Evolutionary conservation across 2,888 invertebrate species (phyloP).

Genomic region (Lasioglossum marginatum): DNA sequence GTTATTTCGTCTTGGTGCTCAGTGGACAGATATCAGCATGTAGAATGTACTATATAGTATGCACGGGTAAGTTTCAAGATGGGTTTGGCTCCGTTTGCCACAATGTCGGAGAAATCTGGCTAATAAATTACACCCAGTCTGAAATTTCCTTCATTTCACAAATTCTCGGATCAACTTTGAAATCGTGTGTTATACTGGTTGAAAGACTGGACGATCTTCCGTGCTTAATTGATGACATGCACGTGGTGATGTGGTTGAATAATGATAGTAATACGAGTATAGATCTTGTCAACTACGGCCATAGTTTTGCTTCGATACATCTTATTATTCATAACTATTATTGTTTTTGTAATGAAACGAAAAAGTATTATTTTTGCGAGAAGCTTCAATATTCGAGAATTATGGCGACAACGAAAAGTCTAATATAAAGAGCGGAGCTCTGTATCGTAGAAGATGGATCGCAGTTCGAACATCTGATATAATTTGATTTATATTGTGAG

Average conservation of each 20-base stretch:
- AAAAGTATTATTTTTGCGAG: no score
- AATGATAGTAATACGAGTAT: not conserved
- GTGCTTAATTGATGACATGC: slow-evolving; percentile 39
- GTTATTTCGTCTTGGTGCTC: slow-evolving; percentile 74
- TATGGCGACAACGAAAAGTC: no score
- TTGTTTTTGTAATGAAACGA: no score
- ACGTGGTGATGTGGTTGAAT: not conserved
- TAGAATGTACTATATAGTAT: slow-evolving; percentile 63
- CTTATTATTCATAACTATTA: no score
- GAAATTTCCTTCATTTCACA: slow-evolving; percentile 45
- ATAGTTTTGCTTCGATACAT: no score
- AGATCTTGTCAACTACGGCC: no score
- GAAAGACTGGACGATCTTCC: slow-evolving; percentile 35
- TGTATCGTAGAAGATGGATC: no score
- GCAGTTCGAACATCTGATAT: no score
- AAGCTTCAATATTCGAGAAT: no score
- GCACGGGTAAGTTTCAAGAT: slow-evolving; percentile 71
- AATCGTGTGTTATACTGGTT: slow-evolving; percentile 10
- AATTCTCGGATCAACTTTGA: slow-evolving; percentile 33
- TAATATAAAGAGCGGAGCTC: no score
- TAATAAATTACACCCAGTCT: slow-evolving; percentile 39
- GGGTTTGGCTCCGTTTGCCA: slow-evolving; percentile 66
- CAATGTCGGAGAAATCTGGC: slow-evolving; percentile 30
- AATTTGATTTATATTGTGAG: no score
- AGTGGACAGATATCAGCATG: slow-evolving; percentile 79